Evolutionary conservation across 37 sponge, comb jelly and placozoan genomes (phyloP), one percentile per base, ranked within the genome.

Genomic region (Dysidea cf. avara): DNA sequence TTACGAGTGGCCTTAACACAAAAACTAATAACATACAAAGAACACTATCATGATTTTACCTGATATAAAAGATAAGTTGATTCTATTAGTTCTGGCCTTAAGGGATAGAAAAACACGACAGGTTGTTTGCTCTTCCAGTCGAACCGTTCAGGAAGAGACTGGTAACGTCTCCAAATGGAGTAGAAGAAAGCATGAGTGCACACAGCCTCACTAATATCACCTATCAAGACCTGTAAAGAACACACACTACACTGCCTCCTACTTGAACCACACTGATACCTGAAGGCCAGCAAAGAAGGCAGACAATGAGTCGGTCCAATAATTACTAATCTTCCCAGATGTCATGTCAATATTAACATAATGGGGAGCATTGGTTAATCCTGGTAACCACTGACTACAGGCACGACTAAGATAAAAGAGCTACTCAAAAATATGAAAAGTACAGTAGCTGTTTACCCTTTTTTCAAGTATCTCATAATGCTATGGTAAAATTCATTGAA

Each of bases 1-100:
- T 93, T 93, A 40, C 80, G 66, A 11, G 97, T 97, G 18, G 97
- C 97, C 86, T 91, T 64, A 0, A 51, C 1, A 13, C 6, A 31
- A 3, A 33, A 9, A 43, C 18, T 31, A 13, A 56, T 56, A 13
- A 13, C 59, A 50, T 20, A 56, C 59, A 13, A 29, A 25, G 7
- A 29, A 25, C 5, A 13, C 28, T 30, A 13, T 7, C 28, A 29
- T 56, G 12, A 11, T 30, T 11, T 9, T 40, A 91, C 92, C 76
- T 88, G 89, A 68, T 93, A 97, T 26, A 97, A 81, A 14, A 97
- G 52, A 61, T 97, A 97, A 12, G 97, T 97, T 13, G 97, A 93
- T 64, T 97, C 97, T 14, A 83, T 94, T 34, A 97, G 81, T 64
- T 97, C 97, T 16, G 97, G 97, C 17, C 97, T 66, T 64, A 97